phyloP scores from a whole-genome alignment of 1,140 invertebrate species.

The Lucilia cuprina region DNA sequence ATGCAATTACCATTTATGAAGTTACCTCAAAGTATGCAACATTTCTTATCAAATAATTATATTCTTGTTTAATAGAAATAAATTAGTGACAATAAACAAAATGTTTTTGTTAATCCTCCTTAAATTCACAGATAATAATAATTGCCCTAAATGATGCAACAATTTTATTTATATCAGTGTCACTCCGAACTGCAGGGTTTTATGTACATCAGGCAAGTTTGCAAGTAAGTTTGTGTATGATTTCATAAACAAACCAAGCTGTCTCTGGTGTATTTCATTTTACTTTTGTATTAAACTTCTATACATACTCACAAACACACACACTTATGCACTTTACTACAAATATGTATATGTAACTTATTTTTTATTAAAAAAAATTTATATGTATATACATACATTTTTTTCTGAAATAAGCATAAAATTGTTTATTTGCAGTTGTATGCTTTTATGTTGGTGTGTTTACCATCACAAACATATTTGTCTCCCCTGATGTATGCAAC shows the following conservation, averaged over 20 bases:
- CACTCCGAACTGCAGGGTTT: too few species aligned
- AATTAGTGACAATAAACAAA: too few species aligned
- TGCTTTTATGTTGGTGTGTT: background rate
- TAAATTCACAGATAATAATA: too few species aligned
- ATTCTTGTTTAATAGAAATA: too few species aligned
- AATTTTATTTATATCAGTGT: too few species aligned
- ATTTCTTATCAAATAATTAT: too few species aligned
- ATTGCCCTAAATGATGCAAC: too few species aligned
- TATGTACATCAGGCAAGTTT: background rate
- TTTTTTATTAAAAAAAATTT: background rate
- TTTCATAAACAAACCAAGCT: background rate
- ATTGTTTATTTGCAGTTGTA: background rate
- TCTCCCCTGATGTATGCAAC: background rate
- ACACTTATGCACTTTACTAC: background rate
- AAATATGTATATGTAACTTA: background rate
- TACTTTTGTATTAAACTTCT: background rate
- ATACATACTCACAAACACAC: background rate
- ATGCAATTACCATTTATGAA: too few species aligned
- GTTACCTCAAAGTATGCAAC: too few species aligned
- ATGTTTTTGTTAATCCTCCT: too few species aligned
- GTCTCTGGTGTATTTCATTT: slow-evolving; percentile 17
- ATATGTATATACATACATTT: too few species aligned
- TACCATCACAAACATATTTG: background rate
- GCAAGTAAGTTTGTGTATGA: background rate
- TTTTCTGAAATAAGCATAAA: too few species aligned